Percentiles rank a stretch among this genome's conserved stretches.
Conservation (phyloP, 2,888 invertebrate species). For the Drosophila neonasuta region DNA sequence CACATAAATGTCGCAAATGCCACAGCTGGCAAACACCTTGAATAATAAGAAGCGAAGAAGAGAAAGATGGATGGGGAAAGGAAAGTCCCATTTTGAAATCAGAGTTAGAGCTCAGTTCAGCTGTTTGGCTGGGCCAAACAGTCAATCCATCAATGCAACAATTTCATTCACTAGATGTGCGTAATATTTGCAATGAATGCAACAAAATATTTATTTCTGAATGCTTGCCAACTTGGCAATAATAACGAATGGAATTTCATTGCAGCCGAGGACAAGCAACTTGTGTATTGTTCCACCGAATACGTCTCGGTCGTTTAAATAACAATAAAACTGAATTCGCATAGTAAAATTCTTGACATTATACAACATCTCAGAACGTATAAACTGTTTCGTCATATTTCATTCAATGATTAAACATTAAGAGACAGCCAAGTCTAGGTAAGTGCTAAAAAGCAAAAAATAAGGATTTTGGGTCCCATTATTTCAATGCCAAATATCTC, state of each 20-base stretch:
- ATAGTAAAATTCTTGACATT: constrained; percentile 4
- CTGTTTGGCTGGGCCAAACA: constrained; percentile 1
- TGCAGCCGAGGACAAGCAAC: neutral
- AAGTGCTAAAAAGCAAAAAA: too few species aligned
- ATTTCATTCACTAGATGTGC: neutral
- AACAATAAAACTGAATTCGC: neutral
- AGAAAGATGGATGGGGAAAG: neutral
- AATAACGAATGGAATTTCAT: constrained; percentile 11
- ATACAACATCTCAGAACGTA: too few species aligned
- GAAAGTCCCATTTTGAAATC: neutral
- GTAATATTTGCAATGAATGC: constrained; percentile 1
- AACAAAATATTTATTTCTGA: constrained; percentile 5
- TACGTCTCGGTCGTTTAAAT: neutral
- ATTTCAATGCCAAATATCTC: too few species aligned
- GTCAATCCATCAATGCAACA: constrained; percentile 24
- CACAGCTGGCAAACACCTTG: neutral
- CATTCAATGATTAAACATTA: too few species aligned
- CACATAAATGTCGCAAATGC: constrained; percentile 1
- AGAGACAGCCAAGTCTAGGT: too few species aligned
- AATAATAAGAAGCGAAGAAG: neutral
- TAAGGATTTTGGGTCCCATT: too few species aligned
- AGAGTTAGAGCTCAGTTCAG: neutral
- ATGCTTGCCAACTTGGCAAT: neutral
- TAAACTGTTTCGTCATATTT: too few species aligned
- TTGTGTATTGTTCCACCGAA: neutral